Base-by-base conservation (phyloP, 2,888 invertebrate species). In the Anodontia alba region DNA sequence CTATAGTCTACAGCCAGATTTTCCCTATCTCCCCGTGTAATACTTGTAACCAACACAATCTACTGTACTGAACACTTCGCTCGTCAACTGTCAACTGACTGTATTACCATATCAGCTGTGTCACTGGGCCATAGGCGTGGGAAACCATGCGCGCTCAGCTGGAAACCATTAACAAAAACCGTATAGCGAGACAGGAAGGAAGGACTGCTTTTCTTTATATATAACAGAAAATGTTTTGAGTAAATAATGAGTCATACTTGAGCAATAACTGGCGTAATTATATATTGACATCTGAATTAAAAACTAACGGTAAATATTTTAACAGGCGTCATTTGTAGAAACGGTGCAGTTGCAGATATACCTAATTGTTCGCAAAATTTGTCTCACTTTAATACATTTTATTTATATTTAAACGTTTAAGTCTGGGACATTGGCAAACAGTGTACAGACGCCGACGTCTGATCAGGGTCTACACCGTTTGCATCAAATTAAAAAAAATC, bases 31-130 rank as follows among this genome's bases (percentile, higher is more conserved):
- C 5, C 5, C 38, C 12, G 38, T 38, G 38, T 38, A 38, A 38
- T 38, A 5, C 5, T 38, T 62, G 62, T 62, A 62, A 31, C 17
- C 31, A 33, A 62, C n/a, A n/a, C n/a, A n/a, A n/a, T n/a, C n/a
- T n/a, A n/a, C 31, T 17, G 29, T 12, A 62, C 33, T 78, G 73
- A 73, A 81, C 78, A 71, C 73, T 51, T 51, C 54, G 38, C 49
- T 54, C 71, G 76, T 76, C 84, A 73, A 62, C 79, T 84, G 79
- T 80, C 74, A 77, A 84, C 62, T 81, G 62, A 62, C 62, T 62
- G 62, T 20, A 31, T 10, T 29, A 17, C 62, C 12, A 62, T 62
- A 33, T 15, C 62, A 23, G 38, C 23, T 2, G 62, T 62, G 62
- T 62, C 62, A 62, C 2, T 62, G 62, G 62, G 62, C 62, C 62